A percentile compares a stretch with the other conserved stretches of the same genome.
Evolutionary conservation across 2,797 vertebrate genomes (phyloP).

Genomic region (Periophthalmus magnuspinnatus): DNA sequence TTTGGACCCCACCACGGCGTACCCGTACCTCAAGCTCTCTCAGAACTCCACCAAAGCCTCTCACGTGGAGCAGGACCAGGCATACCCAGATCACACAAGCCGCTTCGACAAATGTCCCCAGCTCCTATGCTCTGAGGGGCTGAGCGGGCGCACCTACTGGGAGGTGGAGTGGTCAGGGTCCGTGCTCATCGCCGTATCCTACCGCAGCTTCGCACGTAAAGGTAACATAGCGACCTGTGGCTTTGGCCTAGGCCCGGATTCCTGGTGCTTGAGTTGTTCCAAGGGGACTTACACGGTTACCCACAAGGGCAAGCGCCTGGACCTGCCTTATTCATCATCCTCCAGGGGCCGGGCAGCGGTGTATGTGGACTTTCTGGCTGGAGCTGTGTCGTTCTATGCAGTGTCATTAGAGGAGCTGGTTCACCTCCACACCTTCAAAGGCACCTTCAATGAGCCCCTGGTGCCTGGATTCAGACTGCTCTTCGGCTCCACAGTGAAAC

Average conservation of each 20-base stretch:
- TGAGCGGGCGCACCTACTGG: conserved; percentile 1
- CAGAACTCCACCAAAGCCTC: not conserved
- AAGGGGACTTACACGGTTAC: not conserved
- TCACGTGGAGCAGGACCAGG: not conserved
- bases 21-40: not conserved
- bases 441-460: not conserved
- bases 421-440: not conserved
- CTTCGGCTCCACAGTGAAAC: not conserved
- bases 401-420: not conserved
- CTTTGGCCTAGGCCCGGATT: not conserved
- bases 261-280: not conserved
- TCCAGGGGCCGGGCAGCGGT: not conserved
- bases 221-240: not conserved
- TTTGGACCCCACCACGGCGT: not conserved
- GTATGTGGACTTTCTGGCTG: not conserved
- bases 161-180: not conserved
- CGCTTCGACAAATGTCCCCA: conserved; percentile 6
- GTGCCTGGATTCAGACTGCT: not conserved
- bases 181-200: not conserved
- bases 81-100: not conserved
- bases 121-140: not conserved
- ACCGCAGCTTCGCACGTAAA: not conserved
- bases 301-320: not conserved
- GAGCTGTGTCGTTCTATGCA: not conserved
- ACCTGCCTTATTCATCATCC: not conserved